Percentiles rank a stretch among this genome's conserved stretches.
Evolutionary conservation across 2,888 invertebrate species (phyloP).

Genomic region (Drosophila melanosoma): DNA sequence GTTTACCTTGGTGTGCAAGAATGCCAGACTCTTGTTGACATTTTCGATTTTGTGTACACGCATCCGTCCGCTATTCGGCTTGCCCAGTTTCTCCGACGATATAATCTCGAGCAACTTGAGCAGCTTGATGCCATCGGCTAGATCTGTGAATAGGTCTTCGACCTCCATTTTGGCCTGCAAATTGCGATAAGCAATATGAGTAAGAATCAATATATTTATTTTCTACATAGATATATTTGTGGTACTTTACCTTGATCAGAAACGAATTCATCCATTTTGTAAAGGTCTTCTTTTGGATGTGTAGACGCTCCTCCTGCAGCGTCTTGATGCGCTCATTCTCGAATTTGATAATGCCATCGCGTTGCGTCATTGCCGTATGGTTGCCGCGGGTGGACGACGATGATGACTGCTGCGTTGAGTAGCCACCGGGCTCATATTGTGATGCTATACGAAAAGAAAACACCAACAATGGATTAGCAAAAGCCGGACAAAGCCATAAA

Average conservation of each 20-base stretch:
- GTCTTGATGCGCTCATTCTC: slow-evolving; percentile 98
- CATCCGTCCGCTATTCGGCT: slow-evolving; percentile 98
- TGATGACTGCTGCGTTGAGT: slow-evolving; percentile 87
- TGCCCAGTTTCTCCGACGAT: slow-evolving; percentile 98
- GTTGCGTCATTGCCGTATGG: slow-evolving; percentile 93
- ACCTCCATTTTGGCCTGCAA: slow-evolving; percentile 97
- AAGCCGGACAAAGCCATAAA: slow-evolving; percentile 31
- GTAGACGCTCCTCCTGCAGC: slow-evolving; percentile 97
- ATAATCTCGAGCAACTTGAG: slow-evolving; percentile 98
- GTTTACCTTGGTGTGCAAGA: slow-evolving; percentile 95
- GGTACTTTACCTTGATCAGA: slow-evolving; percentile 91
- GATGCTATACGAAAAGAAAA: slow-evolving; percentile 85
- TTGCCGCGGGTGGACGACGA: slow-evolving; percentile 86
- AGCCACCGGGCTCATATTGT: slow-evolving; percentile 89
- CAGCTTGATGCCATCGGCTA: slow-evolving; percentile 97
- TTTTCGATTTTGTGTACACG: slow-evolving; percentile 99
- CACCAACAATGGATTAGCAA: slow-evolving; percentile 30
- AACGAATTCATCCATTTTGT: slow-evolving; percentile 99
- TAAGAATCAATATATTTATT: background rate
- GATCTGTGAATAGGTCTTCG: slow-evolving; percentile 97
- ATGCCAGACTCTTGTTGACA: slow-evolving; percentile 98
- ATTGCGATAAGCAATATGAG: background rate
- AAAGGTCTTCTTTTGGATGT: slow-evolving; percentile 99
- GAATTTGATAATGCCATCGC: slow-evolving; percentile 96
- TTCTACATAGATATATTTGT: background rate